phyloP scores from a whole-genome alignment of 2,888 invertebrate genomes.

The Orthosia gothica region DNA sequence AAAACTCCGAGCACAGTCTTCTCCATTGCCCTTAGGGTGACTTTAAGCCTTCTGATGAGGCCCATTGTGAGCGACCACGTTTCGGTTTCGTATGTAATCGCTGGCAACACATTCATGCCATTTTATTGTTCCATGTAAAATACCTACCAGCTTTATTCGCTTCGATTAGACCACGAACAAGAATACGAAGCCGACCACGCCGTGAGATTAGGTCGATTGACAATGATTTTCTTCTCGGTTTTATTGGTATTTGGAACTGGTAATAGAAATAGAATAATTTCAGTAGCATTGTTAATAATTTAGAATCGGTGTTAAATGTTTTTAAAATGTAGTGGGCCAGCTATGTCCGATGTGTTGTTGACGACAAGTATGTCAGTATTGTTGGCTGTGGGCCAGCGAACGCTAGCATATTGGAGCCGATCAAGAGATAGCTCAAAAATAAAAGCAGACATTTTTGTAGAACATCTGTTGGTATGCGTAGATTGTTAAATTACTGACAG shows the following conservation, averaged over 20 bases:
- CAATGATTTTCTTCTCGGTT: neutral
- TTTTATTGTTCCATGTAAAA: neutral
- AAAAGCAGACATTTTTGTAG: slow-evolving; percentile 44
- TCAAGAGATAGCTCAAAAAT: slow-evolving; percentile 45
- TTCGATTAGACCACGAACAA: neutral
- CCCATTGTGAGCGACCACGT: too few species aligned
- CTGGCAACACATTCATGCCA: too few species aligned
- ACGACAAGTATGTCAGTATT: slow-evolving; percentile 45
- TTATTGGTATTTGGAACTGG: neutral
- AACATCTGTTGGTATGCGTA: slow-evolving; percentile 29
- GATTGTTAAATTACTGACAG: slow-evolving; percentile 13
- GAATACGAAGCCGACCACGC: neutral
- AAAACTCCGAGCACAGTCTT: too few species aligned
- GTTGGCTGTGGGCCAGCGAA: slow-evolving; percentile 43
- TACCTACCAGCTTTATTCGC: neutral
- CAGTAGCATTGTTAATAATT: slow-evolving; percentile 16
- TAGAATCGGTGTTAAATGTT: slow-evolving; percentile 25
- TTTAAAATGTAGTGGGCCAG: slow-evolving; percentile 30
- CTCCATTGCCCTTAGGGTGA: too few species aligned
- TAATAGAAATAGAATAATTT: slow-evolving; percentile 5
- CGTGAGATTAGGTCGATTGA: neutral
- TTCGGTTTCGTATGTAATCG: too few species aligned
- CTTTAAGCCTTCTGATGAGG: too few species aligned
- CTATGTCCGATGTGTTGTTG: slow-evolving; percentile 27
- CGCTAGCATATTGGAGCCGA: slow-evolving; percentile 31